These are phyloP conservation scores for Chlamydotis undulata DNA, from an alignment of 2,113 vertebrate species.

Conservation along the genomic window DNA sequence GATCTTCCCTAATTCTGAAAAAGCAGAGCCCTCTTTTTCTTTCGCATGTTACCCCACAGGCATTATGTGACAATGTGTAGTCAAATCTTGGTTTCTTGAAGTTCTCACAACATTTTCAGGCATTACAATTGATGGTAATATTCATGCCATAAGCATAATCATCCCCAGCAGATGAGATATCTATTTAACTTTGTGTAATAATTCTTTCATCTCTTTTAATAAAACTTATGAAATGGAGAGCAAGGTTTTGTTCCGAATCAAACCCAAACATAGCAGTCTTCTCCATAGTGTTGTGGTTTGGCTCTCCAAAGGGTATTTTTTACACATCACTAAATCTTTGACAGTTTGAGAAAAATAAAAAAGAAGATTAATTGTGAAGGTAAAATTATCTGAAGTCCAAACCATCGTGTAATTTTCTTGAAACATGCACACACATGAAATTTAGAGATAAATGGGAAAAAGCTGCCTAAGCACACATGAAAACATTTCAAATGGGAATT, in stretches of 20 bases:
- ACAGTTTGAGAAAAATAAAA: neutral
- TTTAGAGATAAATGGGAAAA: neutral
- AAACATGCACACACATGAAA: constrained; percentile 15
- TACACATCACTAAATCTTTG: neutral
- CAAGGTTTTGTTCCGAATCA: neutral
- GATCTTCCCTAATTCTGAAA: neutral
- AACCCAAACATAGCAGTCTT: neutral
- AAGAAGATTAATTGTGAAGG: neutral
- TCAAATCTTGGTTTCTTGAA: constrained; percentile 5
- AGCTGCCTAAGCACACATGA: neutral
- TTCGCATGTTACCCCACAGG: neutral
- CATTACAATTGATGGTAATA: neutral
- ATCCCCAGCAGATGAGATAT: neutral
- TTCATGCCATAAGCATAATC: neutral
- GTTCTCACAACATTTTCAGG: neutral
- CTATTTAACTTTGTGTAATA: neutral
- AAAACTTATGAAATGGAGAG: neutral
- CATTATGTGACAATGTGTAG: neutral
- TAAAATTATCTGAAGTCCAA: constrained; percentile 13
- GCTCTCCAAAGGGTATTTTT: neutral
- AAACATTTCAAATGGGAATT: neutral
- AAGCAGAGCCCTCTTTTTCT: neutral
- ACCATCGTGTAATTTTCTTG: neutral
- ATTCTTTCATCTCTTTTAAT: neutral
- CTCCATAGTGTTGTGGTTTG: neutral